phyloP scores from a whole-genome alignment of 1,140 invertebrate species.

The Bicyclus anynana region DNA sequence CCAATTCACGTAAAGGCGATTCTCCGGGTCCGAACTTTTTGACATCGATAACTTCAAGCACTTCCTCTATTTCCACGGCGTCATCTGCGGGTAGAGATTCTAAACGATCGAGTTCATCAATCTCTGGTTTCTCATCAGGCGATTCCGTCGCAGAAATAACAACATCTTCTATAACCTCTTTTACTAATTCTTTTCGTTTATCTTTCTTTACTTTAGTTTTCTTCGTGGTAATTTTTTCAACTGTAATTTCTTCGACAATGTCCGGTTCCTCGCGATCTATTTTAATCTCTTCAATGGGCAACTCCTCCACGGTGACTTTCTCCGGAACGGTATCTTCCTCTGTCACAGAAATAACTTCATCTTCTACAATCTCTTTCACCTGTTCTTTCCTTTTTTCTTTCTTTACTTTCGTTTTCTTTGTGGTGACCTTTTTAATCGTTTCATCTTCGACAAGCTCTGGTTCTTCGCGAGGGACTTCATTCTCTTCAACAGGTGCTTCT shows the following conservation, averaged over 20 bases:
- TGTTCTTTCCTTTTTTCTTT: conserved; percentile 78
- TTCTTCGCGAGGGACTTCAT: conserved; percentile 48
- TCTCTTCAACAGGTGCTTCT: conserved; percentile 49
- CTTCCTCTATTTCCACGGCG: conserved; percentile 87
- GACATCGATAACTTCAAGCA: conserved; percentile 84
- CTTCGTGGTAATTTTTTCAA: too few relatives aligned
- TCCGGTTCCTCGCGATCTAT: too few relatives aligned
- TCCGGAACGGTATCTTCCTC: conserved; percentile 78
- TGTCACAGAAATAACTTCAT: conserved; percentile 74
- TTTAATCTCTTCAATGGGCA: neutral
- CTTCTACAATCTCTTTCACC: conserved; percentile 53
- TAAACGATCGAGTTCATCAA: conserved; percentile 43
- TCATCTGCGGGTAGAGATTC: conserved; percentile 78
- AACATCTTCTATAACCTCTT: too few relatives aligned
- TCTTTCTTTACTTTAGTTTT: too few relatives aligned
- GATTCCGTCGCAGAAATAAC: too few relatives aligned
- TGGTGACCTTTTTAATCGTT: conserved; percentile 66
- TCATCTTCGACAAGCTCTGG: neutral
- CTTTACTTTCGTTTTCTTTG: conserved; percentile 80
- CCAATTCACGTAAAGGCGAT: conserved; percentile 86
- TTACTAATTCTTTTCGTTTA: too few relatives aligned
- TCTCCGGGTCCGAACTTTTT: conserved; percentile 89
- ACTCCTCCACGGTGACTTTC: neutral
- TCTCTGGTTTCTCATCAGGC: too few relatives aligned
- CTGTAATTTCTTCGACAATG: too few relatives aligned